Evolutionary conservation across 2,888 invertebrate genomes (phyloP).

Genomic region (Leptothorax acervorum): DNA sequence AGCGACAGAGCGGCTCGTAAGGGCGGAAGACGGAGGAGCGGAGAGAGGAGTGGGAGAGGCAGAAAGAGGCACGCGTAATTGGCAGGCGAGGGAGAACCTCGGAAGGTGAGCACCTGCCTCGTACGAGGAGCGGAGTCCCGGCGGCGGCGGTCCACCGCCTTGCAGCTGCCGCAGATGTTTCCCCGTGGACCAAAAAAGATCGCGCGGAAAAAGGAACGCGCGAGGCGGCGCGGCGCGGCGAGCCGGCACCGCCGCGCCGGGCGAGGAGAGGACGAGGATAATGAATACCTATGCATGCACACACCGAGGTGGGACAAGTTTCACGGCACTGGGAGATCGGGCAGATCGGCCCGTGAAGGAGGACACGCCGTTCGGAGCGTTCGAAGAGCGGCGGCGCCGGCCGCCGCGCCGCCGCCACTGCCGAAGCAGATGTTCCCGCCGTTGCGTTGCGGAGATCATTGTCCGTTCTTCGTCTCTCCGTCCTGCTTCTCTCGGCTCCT

Average conservation of each 20-base stretch:
- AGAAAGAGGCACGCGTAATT: slow-evolving; percentile 82
- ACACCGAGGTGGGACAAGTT: slow-evolving; percentile 79
- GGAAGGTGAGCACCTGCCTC: slow-evolving; percentile 80
- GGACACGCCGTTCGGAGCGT: slow-evolving; percentile 66
- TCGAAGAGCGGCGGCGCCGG: slow-evolving; percentile 38
- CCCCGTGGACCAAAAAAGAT: slow-evolving; percentile 78
- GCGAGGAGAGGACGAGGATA: slow-evolving; percentile 75
- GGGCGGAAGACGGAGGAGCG: slow-evolving; percentile 22
- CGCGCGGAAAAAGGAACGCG: slow-evolving; percentile 68
- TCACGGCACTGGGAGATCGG: slow-evolving; percentile 67
- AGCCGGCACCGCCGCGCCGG: slow-evolving; percentile 24
- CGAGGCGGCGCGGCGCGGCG: slow-evolving; percentile 56
- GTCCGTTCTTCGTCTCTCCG: slow-evolving; percentile 63
- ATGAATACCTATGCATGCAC: slow-evolving; percentile 78
- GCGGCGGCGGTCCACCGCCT: slow-evolving; percentile 75
- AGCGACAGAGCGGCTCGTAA: slow-evolving; percentile 53
- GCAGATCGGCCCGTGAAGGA: slow-evolving; percentile 72
- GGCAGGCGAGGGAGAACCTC: slow-evolving; percentile 75
- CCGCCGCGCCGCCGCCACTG: slow-evolving; percentile 1
- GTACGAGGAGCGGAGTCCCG: slow-evolving; percentile 70
- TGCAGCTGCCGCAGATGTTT: slow-evolving; percentile 85
- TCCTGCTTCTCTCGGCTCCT: background rate
- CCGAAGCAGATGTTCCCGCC: slow-evolving; percentile 76
- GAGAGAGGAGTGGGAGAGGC: slow-evolving; percentile 57
- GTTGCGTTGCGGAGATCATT: slow-evolving; percentile 70